Conservation (phyloP, 1,140 invertebrate species). For the Trichomalopsis sarcophagae region DNA sequence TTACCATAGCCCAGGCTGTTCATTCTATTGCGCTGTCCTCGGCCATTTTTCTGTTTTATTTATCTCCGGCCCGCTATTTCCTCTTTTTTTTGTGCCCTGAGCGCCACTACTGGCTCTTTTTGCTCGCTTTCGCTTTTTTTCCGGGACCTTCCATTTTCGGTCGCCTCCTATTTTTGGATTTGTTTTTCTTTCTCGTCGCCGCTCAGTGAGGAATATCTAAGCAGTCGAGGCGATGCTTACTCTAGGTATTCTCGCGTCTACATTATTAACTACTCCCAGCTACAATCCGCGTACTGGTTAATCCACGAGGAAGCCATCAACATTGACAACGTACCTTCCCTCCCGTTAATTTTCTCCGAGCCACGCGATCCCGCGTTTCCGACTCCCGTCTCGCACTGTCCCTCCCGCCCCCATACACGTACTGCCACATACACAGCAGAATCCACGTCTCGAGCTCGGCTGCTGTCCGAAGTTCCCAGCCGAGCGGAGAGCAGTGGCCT, state of each 20-base stretch:
- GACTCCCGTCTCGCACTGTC: background rate
- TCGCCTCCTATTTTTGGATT: background rate
- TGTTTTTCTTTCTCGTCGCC: background rate
- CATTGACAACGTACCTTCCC: background rate
- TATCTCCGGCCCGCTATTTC: background rate
- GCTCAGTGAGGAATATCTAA: too few species aligned
- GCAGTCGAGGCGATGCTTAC: too few species aligned
- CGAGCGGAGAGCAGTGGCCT: slow-evolving; percentile 2
- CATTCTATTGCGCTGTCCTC: background rate
- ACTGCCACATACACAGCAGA: background rate
- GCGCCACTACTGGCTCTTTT: background rate
- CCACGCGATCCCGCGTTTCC: background rate
- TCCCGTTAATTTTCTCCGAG: background rate
- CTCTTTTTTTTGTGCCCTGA: background rate
- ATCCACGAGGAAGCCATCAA: background rate
- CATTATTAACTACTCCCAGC: too few species aligned
- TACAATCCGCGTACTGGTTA: background rate
- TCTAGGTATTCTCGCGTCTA: too few species aligned
- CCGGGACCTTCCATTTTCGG: background rate
- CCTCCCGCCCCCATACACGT: too few species aligned
- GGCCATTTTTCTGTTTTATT: slow-evolving; percentile 25
- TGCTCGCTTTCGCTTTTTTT: slow-evolving; percentile 4
- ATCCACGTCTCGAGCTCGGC: background rate
- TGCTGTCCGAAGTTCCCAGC: background rate
- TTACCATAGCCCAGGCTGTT: background rate